Evolutionary conservation across 2,797 vertebrate species (phyloP), one percentile per base, ranked within the genome.

Genomic region (Ctenopoma kingsleyae): DNA sequence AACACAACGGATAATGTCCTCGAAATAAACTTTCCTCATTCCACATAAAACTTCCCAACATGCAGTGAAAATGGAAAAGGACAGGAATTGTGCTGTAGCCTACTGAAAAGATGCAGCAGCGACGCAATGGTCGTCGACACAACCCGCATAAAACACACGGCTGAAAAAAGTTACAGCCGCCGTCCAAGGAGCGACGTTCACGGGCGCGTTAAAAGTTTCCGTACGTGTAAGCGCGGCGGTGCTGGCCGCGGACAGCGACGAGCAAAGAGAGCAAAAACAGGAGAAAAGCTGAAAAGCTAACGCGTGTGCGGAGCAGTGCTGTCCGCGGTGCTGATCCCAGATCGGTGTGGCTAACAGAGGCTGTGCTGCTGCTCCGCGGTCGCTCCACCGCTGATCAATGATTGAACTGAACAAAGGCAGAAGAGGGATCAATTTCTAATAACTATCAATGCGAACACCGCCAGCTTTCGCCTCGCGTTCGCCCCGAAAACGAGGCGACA

Each of bases 391-490:
- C 93, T 92, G 94, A 97, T 97, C 96, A 93, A 96, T 97, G 95
- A 96, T 91, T 94, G 96, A 96, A 96, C 95, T 90, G 96, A 98
- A 99, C 97, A 99, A 99, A 99, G 97, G 96, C 96, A 95, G 94
- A 92, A 94, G 86, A 88, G 88, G 76, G 95, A 97, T 98, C 97
- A 96, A 97, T 98, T 96, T 92, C 96, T 97, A 94, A 97, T 97
- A 95, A 95, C 94, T 96, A 96, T 97, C 96, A 94, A 96, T 96
- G 95, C 94, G 78, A 86, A 90, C 89, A 76, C 74, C 84, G 84
- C 83, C 30, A 16, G 73, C 81, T 87, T 74, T 74, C 78, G 74
- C 38, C 51, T 35, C 5, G 4, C 55, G 20, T 44, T 82, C 79
- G 8, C 80, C 78, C 44, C 8, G 8, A 6, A 77, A 70, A 81